Evolutionary conservation across 2,888 invertebrate species (phyloP).

Genomic region (Caenorhabditis sp.): DNA sequence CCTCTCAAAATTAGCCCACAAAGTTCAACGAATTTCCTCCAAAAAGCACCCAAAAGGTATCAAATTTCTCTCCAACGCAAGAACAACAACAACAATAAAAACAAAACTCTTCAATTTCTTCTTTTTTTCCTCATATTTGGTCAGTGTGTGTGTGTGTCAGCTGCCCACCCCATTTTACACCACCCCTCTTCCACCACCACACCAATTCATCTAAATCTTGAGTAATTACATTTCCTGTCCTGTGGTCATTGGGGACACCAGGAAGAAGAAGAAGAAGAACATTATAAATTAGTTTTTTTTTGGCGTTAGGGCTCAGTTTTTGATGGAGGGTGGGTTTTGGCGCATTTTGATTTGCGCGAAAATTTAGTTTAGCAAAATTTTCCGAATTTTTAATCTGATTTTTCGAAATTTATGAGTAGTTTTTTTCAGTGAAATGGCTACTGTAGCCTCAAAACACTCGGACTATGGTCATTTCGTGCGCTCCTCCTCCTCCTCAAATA

Average conservation of each 20-base stretch:
- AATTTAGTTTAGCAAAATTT: neutral
- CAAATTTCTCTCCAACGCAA: neutral
- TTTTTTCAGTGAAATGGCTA: constrained; percentile 37
- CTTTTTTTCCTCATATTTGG: neutral
- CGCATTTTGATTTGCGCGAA: neutral
- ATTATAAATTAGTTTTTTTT: neutral
- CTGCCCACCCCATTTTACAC: neutral
- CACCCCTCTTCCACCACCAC: neutral
- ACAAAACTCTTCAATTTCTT: neutral
- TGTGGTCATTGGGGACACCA: neutral
- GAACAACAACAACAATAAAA: no score
- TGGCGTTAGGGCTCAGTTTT: no score
- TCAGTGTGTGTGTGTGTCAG: neutral
- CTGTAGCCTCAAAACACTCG: constrained; percentile 35
- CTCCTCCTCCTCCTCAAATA: constrained; percentile 1
- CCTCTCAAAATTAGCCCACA: no score
- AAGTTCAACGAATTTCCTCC: no score
- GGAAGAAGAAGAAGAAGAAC: neutral
- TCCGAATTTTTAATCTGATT: no score
- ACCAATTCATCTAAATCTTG: constrained; percentile 1
- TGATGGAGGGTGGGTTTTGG: neutral
- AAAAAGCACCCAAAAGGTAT: neutral
- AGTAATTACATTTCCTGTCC: neutral
- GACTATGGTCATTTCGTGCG: constrained; percentile 32
- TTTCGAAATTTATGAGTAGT: no score